Evolutionary conservation across 2,888 invertebrate genomes (phyloP).

Genomic region (Plagodis dolabraria): DNA sequence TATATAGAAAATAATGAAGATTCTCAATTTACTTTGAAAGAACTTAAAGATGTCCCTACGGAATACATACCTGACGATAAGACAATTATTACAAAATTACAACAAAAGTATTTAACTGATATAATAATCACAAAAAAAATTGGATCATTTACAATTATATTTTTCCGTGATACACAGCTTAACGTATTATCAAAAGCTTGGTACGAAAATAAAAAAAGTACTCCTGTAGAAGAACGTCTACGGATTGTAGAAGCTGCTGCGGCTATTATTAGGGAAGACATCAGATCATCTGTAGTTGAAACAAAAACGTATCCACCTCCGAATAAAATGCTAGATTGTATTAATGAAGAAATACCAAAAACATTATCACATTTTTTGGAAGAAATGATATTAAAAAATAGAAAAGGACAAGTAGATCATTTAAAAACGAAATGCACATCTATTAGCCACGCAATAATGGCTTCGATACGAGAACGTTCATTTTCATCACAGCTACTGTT

Average conservation of each 20-base stretch:
- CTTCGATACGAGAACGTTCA: conserved; percentile 38
- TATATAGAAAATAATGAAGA: conserved; percentile 58
- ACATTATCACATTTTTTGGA: conserved; percentile 53
- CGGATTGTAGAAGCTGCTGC: conserved; percentile 58
- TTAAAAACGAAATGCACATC: conserved; percentile 53
- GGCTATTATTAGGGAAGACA: conserved; percentile 59
- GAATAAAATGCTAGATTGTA: conserved; percentile 46
- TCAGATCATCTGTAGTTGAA: conserved; percentile 50
- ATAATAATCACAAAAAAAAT: conserved; percentile 46
- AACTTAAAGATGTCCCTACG: conserved; percentile 51
- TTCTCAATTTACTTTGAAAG: conserved; percentile 59
- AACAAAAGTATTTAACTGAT: conserved; percentile 48
- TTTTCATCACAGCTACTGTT: conserved; percentile 48
- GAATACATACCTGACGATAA: conserved; percentile 53
- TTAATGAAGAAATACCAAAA: conserved; percentile 38
- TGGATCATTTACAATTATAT: conserved; percentile 52
- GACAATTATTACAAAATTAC: conserved; percentile 47
- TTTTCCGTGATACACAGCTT: conserved; percentile 50
- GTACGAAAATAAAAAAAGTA: conserved; percentile 53
- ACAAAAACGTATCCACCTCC: conserved; percentile 54
- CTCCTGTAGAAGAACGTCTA: conserved; percentile 47
- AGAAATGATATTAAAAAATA: conserved; percentile 47
- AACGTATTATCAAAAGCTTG: conserved; percentile 53
- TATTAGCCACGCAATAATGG: conserved; percentile 53
- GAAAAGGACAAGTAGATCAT: conserved; percentile 39